Evolutionary conservation across 2,888 invertebrate genomes (phyloP).

Genomic region (Clusia tigrina): DNA sequence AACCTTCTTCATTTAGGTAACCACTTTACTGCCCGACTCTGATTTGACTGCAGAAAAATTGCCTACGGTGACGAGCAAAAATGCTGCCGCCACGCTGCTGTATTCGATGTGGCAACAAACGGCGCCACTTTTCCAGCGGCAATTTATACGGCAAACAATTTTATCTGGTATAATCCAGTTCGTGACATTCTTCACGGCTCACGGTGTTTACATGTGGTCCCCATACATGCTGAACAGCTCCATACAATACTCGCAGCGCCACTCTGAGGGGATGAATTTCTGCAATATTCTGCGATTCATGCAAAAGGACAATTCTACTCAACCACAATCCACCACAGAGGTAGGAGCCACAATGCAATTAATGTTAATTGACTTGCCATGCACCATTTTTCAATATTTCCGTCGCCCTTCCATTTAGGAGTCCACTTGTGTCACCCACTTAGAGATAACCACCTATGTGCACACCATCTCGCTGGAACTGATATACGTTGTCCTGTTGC

Average conservation of each 20-base stretch:
- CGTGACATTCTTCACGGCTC: conserved; percentile 51
- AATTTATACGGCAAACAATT: conserved; percentile 49
- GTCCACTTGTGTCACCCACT: conserved; percentile 36
- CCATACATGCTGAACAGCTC: conserved; percentile 58
- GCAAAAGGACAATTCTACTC: conserved; percentile 17
- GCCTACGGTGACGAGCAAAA: neutral
- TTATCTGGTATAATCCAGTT: conserved; percentile 57
- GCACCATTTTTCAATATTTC: neutral
- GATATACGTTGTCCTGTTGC: conserved; percentile 43
- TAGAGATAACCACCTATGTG: conserved; percentile 50
- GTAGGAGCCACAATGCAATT: too few relatives aligned
- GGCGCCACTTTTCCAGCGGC: conserved; percentile 50
- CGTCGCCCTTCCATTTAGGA: neutral
- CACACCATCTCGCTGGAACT: conserved; percentile 51
- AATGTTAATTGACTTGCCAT: too few relatives aligned
- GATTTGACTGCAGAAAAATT: conserved; percentile 24
- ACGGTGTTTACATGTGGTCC: conserved; percentile 60
- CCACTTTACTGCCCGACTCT: conserved; percentile 30
- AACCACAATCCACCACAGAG: too few relatives aligned
- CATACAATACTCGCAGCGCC: conserved; percentile 45
- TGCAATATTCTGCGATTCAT: conserved; percentile 50
- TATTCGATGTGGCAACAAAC: conserved; percentile 58
- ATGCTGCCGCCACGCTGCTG: conserved; percentile 34
- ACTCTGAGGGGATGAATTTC: conserved; percentile 44
- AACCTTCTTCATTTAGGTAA: conserved; percentile 35